phyloP scores from a whole-genome alignment of 2,113 vertebrate species.

The Boleophthalmus pectinirostris region DNA sequence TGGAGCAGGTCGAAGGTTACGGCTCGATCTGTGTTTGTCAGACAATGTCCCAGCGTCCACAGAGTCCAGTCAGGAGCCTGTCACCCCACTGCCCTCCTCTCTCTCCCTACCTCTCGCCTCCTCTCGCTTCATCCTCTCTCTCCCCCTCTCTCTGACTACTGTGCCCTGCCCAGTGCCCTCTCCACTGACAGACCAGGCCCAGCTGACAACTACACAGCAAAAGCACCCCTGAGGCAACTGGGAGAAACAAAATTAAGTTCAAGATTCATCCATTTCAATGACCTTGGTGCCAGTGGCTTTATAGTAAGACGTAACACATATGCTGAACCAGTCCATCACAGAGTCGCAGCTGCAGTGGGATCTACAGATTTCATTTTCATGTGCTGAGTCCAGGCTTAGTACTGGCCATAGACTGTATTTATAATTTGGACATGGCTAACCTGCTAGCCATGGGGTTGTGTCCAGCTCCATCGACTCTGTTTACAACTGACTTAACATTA shows the following conservation, averaged over 20 bases:
- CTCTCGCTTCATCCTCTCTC: no score
- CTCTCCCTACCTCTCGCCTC: neutral
- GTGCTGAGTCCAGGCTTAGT: no score
- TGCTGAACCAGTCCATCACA: no score
- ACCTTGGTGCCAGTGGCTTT: neutral
- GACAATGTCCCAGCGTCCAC: constrained; percentile 18
- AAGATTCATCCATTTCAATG: neutral
- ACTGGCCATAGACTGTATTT: neutral
- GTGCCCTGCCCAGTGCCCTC: neutral
- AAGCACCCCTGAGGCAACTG: neutral
- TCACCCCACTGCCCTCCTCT: constrained; percentile 7
- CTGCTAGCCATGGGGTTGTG: no score
- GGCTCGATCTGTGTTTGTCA: constrained; percentile 57
- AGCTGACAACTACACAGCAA: constrained; percentile 22
- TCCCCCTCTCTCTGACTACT: neutral
- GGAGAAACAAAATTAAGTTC: neutral
- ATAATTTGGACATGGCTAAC: no score
- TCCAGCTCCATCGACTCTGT: no score
- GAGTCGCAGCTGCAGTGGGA: no score
- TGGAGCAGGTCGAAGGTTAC: constrained; percentile 44
- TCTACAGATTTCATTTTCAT: no score
- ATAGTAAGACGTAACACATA: neutral
- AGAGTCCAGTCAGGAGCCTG: constrained; percentile 2
- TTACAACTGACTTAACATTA: no score
- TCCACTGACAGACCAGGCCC: neutral